Evolutionary conservation across 1,140 invertebrate species (phyloP).

Genomic region (Bicyclus anynana): DNA sequence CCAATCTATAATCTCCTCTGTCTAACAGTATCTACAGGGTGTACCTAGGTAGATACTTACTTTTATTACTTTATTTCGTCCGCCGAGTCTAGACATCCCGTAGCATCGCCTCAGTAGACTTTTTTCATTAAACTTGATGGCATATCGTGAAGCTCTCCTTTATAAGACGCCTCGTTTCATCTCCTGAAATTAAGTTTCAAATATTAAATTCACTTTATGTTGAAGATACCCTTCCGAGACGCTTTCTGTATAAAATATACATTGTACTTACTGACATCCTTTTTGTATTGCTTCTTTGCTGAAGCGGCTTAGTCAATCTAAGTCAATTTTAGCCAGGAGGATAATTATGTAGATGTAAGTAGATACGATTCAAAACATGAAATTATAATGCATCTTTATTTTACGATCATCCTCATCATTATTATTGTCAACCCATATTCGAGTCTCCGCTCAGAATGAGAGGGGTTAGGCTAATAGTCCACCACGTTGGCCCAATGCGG

Average conservation of each 20-base stretch:
- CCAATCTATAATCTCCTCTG: neutral
- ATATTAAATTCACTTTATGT: constrained; percentile 59
- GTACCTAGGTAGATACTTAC: neutral
- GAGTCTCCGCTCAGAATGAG: no score
- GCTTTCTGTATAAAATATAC: constrained; percentile 2
- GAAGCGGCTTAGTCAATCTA: no score
- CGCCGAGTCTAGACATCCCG: constrained; percentile 18
- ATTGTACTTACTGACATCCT: neutral
- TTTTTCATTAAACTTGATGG: constrained; percentile 28
- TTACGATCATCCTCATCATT: no score
- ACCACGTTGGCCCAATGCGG: no score
- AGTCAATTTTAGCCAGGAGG: no score
- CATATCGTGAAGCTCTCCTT: constrained; percentile 28
- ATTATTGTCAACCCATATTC: no score
- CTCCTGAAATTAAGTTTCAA: constrained; percentile 59
- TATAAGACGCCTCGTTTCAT: constrained; percentile 43
- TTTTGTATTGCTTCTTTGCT: no score
- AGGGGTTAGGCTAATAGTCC: no score
- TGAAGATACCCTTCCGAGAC: constrained; percentile 30
- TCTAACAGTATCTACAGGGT: neutral
- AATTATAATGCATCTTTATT: no score
- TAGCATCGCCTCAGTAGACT: constrained; percentile 16
- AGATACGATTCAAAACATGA: no score
- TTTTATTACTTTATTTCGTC: constrained; percentile 9
- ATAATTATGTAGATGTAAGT: no score